Base-by-base conservation (phyloP, 2,113 vertebrate genomes). In the Caranx ignobilis region DNA sequence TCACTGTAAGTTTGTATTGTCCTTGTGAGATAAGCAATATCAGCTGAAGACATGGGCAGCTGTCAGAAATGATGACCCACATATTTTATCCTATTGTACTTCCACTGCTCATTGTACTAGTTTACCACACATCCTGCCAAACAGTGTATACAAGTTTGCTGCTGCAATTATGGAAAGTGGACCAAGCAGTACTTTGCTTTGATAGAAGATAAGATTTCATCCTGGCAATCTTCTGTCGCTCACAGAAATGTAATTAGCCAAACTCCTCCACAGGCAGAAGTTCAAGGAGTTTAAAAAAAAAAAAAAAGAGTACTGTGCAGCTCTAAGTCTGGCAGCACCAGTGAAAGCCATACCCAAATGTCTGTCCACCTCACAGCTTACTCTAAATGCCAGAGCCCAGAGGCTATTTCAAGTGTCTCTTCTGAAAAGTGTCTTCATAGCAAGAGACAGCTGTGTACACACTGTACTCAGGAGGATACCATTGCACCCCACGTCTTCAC, bases 371-470 rank as follows among this genome's bases (percentile, higher is more conserved):
- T 75, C 57, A 11, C 45, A n/a, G 65, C 50, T 75, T 64, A 35
- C n/a, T 63, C 68, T 65, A 34, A 81, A 75, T 67, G 64, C 54
- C 43, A 12, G 50, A 50, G 71, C 12, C 34, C 18, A 1, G 10
- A 64, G 59, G 87, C 82, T 85, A 89, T 89, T 91, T 90, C 52
- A 66, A 77, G 43, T 66, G 13, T 64, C 66, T 70, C 73, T 63
- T 82, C 63, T 48, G 34, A 71, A 65, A 84, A 67, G 59, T 83
- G 74, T 79, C 74, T 37, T 35, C 54, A 62, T 67, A 67, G 77
- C 71, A 21, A 47, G 73, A 87, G 55, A 70, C 90, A 85, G 83
- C 89, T 90, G 83, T 77, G 72, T 61, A 54, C 75, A 55, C 35
- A 73, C 34, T 74, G 77, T 39, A 19, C 52, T 57, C 74, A 48